Base-by-base conservation (phyloP, 2,888 invertebrate species). In the Agrochola lychnidis region DNA sequence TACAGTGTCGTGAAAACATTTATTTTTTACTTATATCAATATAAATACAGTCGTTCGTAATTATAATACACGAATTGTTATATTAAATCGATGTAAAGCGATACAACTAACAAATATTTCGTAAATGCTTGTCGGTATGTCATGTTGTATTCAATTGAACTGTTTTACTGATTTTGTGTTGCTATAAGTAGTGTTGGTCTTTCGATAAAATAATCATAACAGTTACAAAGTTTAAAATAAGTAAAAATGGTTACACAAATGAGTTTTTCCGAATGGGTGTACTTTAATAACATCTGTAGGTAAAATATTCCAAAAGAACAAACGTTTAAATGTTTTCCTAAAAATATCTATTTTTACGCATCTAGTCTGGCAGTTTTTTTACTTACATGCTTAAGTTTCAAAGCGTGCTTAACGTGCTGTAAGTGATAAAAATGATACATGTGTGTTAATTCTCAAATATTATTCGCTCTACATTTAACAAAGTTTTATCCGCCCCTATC, bases 111-210 rank as follows among this genome's bases (percentile, higher is more conserved):
- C 87, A 72, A 78, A 82, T 83, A 82, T 82, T 90, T 90, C 81
- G 87, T 94, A 95, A 95, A 95, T 95, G 94, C 95, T 91, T 92
- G 89, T 93, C 91, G 94, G 94, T 93, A 94, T 94, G 94, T 94
- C 92, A 92, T 93, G 92, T 92, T 88, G 86, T 84, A 87, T 84
- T 86, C 70, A 56, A 61, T 78, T 76, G 78, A 36, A 87, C 82
- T 87, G 85, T 87, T 88, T 88, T 80, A 90, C 89, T 89, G 89
- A 89, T 90, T 90, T 89, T 89, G 88, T 88, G 83, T 12, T 80
- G 25, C 36, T n/a, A 0, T 30, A 14, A 51, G 36, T 14, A 10
- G 19, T 12, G 25, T 16, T 30, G 10, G 6, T 62, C 0, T 9
- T 45, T n/a, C 36, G n/a, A 0, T 25, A 40, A 71, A 14, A 25